These are phyloP conservation scores for Sebastes umbrosus DNA, from an alignment of 2,797 vertebrate genomes.

Conservation along the genomic window DNA sequence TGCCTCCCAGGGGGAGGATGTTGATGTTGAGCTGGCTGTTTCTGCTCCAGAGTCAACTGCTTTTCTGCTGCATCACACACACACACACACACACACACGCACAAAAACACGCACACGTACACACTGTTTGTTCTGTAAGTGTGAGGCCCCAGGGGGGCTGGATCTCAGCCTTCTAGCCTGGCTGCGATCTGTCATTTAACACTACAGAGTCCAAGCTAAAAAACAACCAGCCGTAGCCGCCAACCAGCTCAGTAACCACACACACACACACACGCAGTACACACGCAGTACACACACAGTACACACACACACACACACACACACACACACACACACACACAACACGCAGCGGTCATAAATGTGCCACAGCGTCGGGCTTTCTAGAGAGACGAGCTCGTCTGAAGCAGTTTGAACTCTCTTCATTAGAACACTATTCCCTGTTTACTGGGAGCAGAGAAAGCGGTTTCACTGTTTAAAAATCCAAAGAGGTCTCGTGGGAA, in stretches of 20 bases:
- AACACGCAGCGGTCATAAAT: slow-evolving; percentile 56
- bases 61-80: slow-evolving; percentile 73
- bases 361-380: slow-evolving; percentile 40
- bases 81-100: slow-evolving; percentile 19
- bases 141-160: slow-evolving; percentile 73
- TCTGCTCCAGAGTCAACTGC: slow-evolving; percentile 70
- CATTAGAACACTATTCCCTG: slow-evolving; percentile 62
- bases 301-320: slow-evolving; percentile 34
- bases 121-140: slow-evolving; percentile 77
- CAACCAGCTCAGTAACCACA: slow-evolving; percentile 67
- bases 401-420: slow-evolving; percentile 69
- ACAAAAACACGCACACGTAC: slow-evolving; percentile 18
- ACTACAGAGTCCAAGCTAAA: slow-evolving; percentile 67
- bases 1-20: slow-evolving; percentile 79
- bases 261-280: slow-evolving; percentile 21
- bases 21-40: slow-evolving; percentile 80
- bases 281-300: background rate
- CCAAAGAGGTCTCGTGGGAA: slow-evolving; percentile 62
- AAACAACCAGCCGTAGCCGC: slow-evolving; percentile 67
- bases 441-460: slow-evolving; percentile 65
- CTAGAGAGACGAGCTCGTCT: slow-evolving; percentile 48
- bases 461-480: slow-evolving; percentile 64
- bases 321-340: slow-evolving; percentile 35
- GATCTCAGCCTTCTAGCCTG: slow-evolving; percentile 73
- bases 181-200: slow-evolving; percentile 82